Base-by-base conservation (phyloP, 1,140 invertebrate species). In the Papilio machaon region DNA sequence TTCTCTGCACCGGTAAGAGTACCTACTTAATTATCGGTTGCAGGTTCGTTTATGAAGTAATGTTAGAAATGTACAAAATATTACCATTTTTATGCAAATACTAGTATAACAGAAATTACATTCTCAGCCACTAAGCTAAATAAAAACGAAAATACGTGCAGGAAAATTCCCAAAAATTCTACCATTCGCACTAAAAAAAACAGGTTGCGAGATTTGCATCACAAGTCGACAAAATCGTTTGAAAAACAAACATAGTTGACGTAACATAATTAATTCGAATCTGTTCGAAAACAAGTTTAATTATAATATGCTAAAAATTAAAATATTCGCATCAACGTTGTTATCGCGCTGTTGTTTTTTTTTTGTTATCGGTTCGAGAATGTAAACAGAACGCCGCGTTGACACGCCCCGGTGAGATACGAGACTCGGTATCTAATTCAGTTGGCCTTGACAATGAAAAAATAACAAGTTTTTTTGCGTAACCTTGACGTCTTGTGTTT, bases 361-460 rank as follows among this genome's bases (percentile, higher is more conserved):
- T 70, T 88, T 88, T 92, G 89, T 91, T 92, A 89, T 91, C 88
- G 85, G 49, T 54, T 79, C 82, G 85, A 78, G 85, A 91, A 93
- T 92, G 89, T 92, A 92, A 92, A 94, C 90, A 91, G 85, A 89
- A 86, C 86, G 85, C 84, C 84, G 84, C 90, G 88, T 91, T 93
- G 91, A 93, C 92, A 91, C 89, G 87, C 86, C 91, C 84, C 88
- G 81, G 81, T 85, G 86, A 86, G 92, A 93, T 92, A 94, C 86
- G 87, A 89, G 84, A 90, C 89, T 84, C 87, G 91, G 89, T 94
- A 94, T 94, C 93, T 94, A 92, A 93, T 92, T 92, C 88, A 84
- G 86, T 82, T 92, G 93, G 89, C 93, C 93, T 94, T 94, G 93
- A 84, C 92, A 94, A 89, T 94, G 93, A 94, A 94, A 92, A 85